These are phyloP conservation scores for Iselma pallidipennis DNA, from an alignment of 2,888 invertebrate species.

Conservation along the genomic window DNA sequence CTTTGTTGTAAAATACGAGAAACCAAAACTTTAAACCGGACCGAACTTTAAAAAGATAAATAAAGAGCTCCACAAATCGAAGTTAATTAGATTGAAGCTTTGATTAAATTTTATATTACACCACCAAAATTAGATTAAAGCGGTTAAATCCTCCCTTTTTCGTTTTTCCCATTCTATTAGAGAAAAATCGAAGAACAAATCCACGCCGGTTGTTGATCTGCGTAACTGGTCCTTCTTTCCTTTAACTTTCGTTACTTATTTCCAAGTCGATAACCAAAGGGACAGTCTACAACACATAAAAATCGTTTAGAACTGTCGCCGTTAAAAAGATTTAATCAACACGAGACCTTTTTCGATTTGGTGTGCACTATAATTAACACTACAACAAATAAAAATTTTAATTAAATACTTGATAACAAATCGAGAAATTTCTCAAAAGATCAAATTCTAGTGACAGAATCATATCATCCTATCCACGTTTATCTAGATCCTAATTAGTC, in stretches of 20 bases:
- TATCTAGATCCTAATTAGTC: constrained; percentile 24
- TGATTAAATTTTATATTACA: not conserved
- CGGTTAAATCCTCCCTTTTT: too few species aligned
- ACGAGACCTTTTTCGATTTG: too few species aligned
- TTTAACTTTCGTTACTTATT: not conserved
- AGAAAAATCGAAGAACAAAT: not conserved
- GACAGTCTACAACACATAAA: not conserved
- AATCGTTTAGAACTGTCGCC: not conserved
- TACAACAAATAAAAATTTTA: too few species aligned
- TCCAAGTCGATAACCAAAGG: not conserved
- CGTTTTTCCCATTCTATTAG: not conserved
- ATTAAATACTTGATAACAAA: too few species aligned
- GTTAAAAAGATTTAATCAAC: not conserved
- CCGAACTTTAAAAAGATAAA: not conserved
- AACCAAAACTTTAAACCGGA: too few species aligned
- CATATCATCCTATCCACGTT: constrained; percentile 2
- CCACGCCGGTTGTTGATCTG: not conserved
- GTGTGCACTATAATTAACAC: too few species aligned
- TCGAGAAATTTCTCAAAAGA: too few species aligned
- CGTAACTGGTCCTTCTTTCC: too few species aligned
- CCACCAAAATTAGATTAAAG: not conserved
- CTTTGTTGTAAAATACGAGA: too few species aligned
- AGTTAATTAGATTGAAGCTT: not conserved
- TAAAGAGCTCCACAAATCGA: not conserved
- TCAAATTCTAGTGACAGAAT: not conserved